phyloP scores from a whole-genome alignment of 92 coral and sea anemone genomes.

The Epizoanthus illoricatus region DNA sequence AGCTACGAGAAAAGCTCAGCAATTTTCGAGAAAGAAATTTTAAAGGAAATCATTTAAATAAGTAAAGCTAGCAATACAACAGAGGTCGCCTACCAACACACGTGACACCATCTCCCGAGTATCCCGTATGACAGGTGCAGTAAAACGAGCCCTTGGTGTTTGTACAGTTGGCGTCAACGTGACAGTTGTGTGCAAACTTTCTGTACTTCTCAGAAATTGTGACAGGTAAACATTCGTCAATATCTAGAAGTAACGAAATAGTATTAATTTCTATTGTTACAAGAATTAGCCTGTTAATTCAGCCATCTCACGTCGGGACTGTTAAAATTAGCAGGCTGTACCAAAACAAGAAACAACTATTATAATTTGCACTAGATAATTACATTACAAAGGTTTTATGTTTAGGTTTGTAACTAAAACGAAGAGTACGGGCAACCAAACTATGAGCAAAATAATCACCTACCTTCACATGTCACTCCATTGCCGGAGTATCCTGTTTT shows the following conservation, averaged over 20 bases:
- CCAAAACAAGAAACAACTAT: too few relatives aligned
- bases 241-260: not conserved
- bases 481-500: too few relatives aligned
- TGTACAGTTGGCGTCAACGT: conserved; percentile 71
- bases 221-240: conserved; percentile 2
- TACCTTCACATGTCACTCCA: too few relatives aligned
- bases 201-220: conserved; percentile 4
- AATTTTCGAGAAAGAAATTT: not conserved
- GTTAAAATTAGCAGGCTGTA: too few relatives aligned
- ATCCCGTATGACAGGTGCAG: conserved; percentile 82
- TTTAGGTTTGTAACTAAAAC: too few relatives aligned
- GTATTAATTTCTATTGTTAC: too few relatives aligned
- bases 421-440: too few relatives aligned
- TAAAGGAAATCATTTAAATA: not conserved
- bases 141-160: conserved; percentile 87
- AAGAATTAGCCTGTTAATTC: too few relatives aligned
- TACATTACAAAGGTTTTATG: too few relatives aligned
- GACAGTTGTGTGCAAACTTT: conserved; percentile 67
- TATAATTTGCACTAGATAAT: too few relatives aligned
- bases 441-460: too few relatives aligned
- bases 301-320: too few relatives aligned
- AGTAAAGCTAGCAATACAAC: not conserved
- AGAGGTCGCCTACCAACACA: conserved; percentile 58
- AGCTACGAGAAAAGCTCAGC: not conserved
- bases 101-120: conserved; percentile 79